Conservation (phyloP, 2,113 vertebrate species). For the Indri indri region DNA sequence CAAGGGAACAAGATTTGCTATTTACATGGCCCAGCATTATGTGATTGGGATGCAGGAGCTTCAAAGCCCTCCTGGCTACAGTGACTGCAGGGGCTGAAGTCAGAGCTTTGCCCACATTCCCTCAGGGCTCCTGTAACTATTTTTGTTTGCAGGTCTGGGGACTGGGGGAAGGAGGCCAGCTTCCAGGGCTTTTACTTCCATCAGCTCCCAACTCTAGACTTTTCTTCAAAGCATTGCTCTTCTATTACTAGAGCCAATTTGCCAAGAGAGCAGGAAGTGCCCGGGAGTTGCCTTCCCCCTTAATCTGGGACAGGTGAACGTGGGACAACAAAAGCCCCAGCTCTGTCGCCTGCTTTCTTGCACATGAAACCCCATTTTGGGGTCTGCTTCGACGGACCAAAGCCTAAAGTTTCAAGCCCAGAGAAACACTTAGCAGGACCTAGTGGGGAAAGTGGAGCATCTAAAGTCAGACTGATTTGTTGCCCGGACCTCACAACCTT, state of each 20-base stretch:
- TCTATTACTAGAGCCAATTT: not conserved
- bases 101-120: not conserved
- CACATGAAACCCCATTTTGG: not conserved
- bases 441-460: too few relatives aligned
- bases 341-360: not conserved
- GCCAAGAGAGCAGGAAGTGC: not conserved
- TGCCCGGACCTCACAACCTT: not conserved
- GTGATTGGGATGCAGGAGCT: not conserved
- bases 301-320: not conserved
- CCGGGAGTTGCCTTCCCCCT: not conserved
- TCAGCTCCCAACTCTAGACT: not conserved
- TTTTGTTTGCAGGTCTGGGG: not conserved
- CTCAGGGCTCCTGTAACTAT: not conserved
- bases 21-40: accelerated
- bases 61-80: not conserved
- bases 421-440: not conserved
- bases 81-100: accelerated
- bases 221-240: not conserved
- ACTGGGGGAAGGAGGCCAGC: not conserved
- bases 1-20: not conserved
- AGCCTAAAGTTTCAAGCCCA: not conserved
- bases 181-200: not conserved
- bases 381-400: not conserved
- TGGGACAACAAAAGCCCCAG: too few relatives aligned
- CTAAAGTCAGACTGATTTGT: not conserved